A percentile compares a stretch with the other conserved stretches of the same genome.
phyloP scores from a whole-genome alignment of 2,888 invertebrate species.

The Macrosiphum euphorbiae region DNA sequence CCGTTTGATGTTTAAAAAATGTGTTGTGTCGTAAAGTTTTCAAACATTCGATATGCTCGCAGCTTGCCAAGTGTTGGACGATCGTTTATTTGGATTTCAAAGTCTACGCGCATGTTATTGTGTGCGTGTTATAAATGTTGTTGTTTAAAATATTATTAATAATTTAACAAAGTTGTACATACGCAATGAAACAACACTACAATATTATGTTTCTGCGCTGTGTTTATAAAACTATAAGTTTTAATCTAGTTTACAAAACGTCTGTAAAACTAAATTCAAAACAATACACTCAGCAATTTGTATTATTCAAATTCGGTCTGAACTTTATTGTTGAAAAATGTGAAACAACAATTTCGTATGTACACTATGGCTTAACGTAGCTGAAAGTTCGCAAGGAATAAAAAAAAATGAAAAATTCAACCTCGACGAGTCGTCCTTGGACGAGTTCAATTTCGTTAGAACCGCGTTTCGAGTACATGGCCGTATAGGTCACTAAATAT shows the following conservation, averaged over 20 bases:
- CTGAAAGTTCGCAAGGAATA: neutral
- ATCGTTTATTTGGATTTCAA: slow-evolving; percentile 8
- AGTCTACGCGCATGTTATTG: neutral
- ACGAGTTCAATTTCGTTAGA: neutral
- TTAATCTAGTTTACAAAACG: slow-evolving; percentile 9
- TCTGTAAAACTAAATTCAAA: neutral
- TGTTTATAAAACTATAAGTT: slow-evolving; percentile 1
- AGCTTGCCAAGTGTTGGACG: neutral
- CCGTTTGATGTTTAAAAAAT: slow-evolving; percentile 19
- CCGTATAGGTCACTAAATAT: neutral
- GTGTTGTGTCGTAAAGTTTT: neutral
- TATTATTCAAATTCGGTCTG: neutral
- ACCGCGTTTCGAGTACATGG: neutral
- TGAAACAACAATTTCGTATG: neutral
- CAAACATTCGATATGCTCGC: neutral
- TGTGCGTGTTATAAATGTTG: neutral
- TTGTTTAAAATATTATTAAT: slow-evolving; percentile 21
- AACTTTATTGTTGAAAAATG: neutral
- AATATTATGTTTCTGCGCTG: neutral
- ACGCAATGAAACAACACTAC: neutral
- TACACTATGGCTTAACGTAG: neutral
- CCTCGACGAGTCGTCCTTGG: neutral
- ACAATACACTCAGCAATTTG: neutral
- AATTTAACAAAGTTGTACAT: neutral
- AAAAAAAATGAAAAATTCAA: neutral